Evolutionary conservation across 1,140 invertebrate genomes (phyloP).

Genomic region (Bradysia coprophila): DNA sequence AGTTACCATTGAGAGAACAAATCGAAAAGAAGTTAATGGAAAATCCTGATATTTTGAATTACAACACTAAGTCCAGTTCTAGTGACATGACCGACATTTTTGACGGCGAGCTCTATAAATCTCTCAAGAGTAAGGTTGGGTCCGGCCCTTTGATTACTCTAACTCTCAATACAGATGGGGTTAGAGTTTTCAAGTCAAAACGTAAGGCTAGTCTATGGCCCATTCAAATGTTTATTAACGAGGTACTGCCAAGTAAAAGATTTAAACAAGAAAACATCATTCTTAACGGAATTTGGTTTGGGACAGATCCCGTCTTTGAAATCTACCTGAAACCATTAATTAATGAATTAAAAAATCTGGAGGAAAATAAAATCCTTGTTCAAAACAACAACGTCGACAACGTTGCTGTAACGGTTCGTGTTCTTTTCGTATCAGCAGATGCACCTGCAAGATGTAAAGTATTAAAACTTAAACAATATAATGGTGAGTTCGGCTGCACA

Average conservation of each 20-base stretch:
- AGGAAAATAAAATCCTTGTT: background rate
- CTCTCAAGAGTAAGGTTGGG: too few species aligned
- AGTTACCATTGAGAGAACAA: too few species aligned
- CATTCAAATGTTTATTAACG: background rate
- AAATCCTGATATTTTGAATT: too few species aligned
- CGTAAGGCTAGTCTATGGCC: background rate
- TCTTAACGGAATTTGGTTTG: background rate
- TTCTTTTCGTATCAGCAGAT: background rate
- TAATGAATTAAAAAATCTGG: background rate
- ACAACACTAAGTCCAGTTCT: too few species aligned
- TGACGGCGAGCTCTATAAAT: too few species aligned
- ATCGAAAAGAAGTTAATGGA: too few species aligned
- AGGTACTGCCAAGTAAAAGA: background rate
- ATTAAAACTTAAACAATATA: background rate
- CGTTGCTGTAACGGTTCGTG: background rate
- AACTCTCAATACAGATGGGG: background rate
- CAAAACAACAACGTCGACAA: background rate
- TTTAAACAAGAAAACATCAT: background rate
- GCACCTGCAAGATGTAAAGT: background rate
- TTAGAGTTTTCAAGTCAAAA: background rate
- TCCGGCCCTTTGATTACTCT: background rate
- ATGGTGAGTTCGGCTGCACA: background rate
- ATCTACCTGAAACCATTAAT: background rate
- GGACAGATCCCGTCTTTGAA: background rate
- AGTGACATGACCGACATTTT: too few species aligned